Evolutionary conservation across 2,888 invertebrate genomes (phyloP), one percentile per base, ranked within the genome.

Genomic region (Ommatoiulus sabulosus): DNA sequence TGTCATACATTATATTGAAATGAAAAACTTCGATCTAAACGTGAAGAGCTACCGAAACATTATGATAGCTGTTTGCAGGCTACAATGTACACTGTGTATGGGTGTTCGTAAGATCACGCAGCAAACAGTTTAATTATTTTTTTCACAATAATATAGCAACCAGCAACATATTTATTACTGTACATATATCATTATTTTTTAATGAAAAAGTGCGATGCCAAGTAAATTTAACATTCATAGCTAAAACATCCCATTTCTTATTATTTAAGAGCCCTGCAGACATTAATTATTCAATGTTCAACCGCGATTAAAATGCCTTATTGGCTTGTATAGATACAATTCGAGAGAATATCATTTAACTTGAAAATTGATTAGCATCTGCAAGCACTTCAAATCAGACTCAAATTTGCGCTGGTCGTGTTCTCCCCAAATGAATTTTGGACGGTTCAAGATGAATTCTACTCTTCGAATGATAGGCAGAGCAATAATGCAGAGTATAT

Each of bases 201-300:
- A 24, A 10, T 4, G 72, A 72, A 57, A 24, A 35, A 20, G 24
- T 10, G 24, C 72, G 24, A 57, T 15, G 24, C n/a, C 1, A 3
- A 72, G 8, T 72, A 6, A 72, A 72, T 72, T 72, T 24, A 72
- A 6, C 8, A 72, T 72, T 8, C 24, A 24, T 24, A 72, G 24
- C 72, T 72, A 8, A 24, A 72, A 72, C 72, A 8, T 10, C 24
- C 24, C 8, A 24, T n/a, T 72, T 24, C 72, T 72, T 24, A 20
- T 6, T 3, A 63, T 63, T 15, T 6, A 20, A 63, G 72, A 72
- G 72, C 72, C 4, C 8, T 24, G 3, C 24, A 72, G 24, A 72
- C 72, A 72, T 72, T 72, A 72, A 72, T 72, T 72, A 72, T 72
- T 72, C 72, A 72, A 72, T 8, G 24, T 72, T 72, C 72, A 72